Evolutionary conservation across 2,797 vertebrate species (phyloP), one percentile per base, ranked within the genome.

Genomic region (Lithobates sylvaticus): DNA sequence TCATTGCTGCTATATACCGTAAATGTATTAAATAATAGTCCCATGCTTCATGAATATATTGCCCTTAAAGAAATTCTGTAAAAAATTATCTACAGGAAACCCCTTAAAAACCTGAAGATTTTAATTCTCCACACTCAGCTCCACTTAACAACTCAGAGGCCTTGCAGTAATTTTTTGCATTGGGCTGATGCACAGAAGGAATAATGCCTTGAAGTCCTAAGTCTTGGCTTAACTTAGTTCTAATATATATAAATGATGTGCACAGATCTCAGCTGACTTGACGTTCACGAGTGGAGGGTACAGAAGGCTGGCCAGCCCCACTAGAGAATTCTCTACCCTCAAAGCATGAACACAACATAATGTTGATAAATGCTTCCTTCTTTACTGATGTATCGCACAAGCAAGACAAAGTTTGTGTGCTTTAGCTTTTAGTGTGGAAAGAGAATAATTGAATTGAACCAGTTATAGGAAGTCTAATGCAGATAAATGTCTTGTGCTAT

Each of bases 191-290:
- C 70, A 72, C 42, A 75, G 54, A 27, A 84, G 23, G 18, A 36
- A 70, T 47, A 70, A 68, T 47, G 72, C 65, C 68, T 73, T 68
- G 23, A 54, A 77, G 77, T 65, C 21, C 34, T 61, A 78, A 50
- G 26, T 47, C 34, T 34, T 39, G 39, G 42, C 75, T 69, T 23
- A 72, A 29, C 39, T 73, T 78, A 9, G 26, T 50, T 21, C 81
- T 87, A 87, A 87, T 87, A 69, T 78, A 78, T 87, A 87, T 83
- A 83, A 87, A 87, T 87, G 85, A 82, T 78, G 47, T n/a, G 58
- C 34, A 54, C 50, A 21, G 68, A 78, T 78, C 75, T 83, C 61
- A 42, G 81, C 80, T 83, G 85, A 78, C 73, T 69, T 13, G 67
- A 32, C 72, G 85, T 54, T 65, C 67, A 27, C 5, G 75, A 64